Base-by-base conservation (phyloP, 2,797 vertebrate species). In the Enteromius thamalakanensis region DNA sequence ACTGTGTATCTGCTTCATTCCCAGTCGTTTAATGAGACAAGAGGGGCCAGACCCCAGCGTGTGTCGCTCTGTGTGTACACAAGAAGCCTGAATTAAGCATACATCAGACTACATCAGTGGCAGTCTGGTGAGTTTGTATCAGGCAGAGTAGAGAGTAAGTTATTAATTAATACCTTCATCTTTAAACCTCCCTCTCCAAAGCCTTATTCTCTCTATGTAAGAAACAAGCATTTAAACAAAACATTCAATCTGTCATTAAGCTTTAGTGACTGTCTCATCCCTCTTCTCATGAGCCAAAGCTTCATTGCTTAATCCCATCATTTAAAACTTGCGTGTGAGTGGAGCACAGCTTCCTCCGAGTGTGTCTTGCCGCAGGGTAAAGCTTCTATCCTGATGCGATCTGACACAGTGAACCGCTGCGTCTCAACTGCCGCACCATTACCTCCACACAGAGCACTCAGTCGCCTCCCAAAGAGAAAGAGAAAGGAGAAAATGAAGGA, bases 371-470 rank as follows among this genome's bases (percentile, higher is more conserved):
- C 79, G 79, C 75, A 80, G 81, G 76, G 79, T 80, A 86, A 72
- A 71, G 76, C 76, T 64, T 76, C 80, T 75, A 72, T 64, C 75
- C 80, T 88, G 77, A 82, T 85, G 58, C 77, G 47, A 79, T 85
- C 67, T 84, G 86, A 83, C 82, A 83, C 82, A 70, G 40, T 8
- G 69, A 85, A 81, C 53, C 69, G 69, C 81, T 79, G 71, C 62
- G 47, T 71, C 76, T 81, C 80, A 81, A 85, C 21, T 77, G 60
- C 82, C 69, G 4, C 74, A 79, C 75, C 70, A 65, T 78, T 71
- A 75, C 84, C 55, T 74, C 40, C 71, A 76, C 58, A 83, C 72
- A 79, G 60, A 83, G 74, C 17, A 9, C 71, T 72, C 71, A 15
- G 64, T 77, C 21, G 37, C 64, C 19, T 58, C 64, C 26, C 23